Evolutionary conservation across 1,140 invertebrate species (phyloP).

Genomic region (Euschistus heros): DNA sequence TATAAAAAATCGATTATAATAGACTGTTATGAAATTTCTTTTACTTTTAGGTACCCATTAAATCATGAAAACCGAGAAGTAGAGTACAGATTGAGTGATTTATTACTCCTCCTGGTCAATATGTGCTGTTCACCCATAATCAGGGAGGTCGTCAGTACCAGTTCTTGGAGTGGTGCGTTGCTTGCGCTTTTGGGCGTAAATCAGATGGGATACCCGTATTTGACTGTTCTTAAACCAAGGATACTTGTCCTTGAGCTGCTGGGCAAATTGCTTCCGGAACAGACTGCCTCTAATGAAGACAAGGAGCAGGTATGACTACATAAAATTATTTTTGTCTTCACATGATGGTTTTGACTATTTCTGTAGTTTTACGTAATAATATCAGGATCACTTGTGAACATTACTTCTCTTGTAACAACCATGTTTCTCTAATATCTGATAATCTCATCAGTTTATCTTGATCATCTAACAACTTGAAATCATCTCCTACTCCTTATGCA

Average conservation of each 20-base stretch:
- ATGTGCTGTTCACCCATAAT: slow-evolving; percentile 19
- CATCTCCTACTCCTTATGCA: too few species aligned
- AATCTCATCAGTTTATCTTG: too few species aligned
- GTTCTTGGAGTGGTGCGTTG: slow-evolving; percentile 20
- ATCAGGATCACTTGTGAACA: too few species aligned
- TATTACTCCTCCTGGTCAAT: slow-evolving; percentile 20
- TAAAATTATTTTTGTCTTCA: too few species aligned
- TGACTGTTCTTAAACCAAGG: slow-evolving; percentile 21
- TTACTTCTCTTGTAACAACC: too few species aligned
- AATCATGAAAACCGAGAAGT: slow-evolving; percentile 9
- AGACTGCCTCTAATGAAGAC: slow-evolving; percentile 13
- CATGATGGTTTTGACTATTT: too few species aligned
- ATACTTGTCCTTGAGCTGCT: slow-evolving; percentile 20
- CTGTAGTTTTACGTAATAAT: too few species aligned
- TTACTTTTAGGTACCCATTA: background rate
- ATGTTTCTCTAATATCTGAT: too few species aligned
- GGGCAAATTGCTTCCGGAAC: slow-evolving; percentile 18
- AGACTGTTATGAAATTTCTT: background rate
- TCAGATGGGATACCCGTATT: slow-evolving; percentile 5
- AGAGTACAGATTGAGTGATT: slow-evolving; percentile 20
- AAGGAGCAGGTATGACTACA: slow-evolving; percentile 25
- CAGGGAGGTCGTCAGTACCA: slow-evolving; percentile 17
- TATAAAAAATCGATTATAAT: background rate
- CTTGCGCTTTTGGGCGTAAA: slow-evolving; percentile 12
- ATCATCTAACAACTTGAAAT: too few species aligned